Base-by-base conservation (phyloP, 2,797 vertebrate genomes). In the Rousettus madagascariensis region DNA sequence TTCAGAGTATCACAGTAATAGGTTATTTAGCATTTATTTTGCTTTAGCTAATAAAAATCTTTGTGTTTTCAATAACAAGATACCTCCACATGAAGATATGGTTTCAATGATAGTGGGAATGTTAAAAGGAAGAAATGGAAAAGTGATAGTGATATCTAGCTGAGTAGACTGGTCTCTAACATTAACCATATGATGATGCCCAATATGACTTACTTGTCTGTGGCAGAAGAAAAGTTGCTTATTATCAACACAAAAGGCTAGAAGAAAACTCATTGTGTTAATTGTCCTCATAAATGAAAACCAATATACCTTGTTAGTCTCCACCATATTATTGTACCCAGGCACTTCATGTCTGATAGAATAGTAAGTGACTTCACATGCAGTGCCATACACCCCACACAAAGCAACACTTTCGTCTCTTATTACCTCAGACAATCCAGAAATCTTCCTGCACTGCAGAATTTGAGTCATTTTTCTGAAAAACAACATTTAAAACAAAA, bases 231-330 rank as follows among this genome's bases (percentile, higher is more conserved):
- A 15, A 28, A 6, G 0, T 90, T 86, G 90, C 85, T 95, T 97
- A 92, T 95, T 95, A 86, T 96, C 49, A 86, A 6, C 36, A 89
- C 71, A 97, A 66, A 0, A 80, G 66, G 59, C 49, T 77, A 22
- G 69, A 90, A 94, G 43, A 92, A 92, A 96, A 69, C 0, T 0
- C 1, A 2, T 78, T 33, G 28, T 55, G 13, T 87, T 97, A 95
- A 95, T 91, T 96, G 36, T 33, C 26, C 72, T 95, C 61, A 77
- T 88, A 74, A 94, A 84, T 68, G 66, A 96, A 55, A 97, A 88
- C 79, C 30, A 36, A 38, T 74, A 38, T 74, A 51, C 30, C 26
- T 95, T 3, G 13, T 78, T 90, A 95, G 16, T 83, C 41, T 84
- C 66, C 51, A 59, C 16, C 49, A 46, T 41, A 74, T 89, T 66